Evolutionary conservation across 2,797 vertebrate species (phyloP).

Genomic region (Sphaeramia orbicularis): DNA sequence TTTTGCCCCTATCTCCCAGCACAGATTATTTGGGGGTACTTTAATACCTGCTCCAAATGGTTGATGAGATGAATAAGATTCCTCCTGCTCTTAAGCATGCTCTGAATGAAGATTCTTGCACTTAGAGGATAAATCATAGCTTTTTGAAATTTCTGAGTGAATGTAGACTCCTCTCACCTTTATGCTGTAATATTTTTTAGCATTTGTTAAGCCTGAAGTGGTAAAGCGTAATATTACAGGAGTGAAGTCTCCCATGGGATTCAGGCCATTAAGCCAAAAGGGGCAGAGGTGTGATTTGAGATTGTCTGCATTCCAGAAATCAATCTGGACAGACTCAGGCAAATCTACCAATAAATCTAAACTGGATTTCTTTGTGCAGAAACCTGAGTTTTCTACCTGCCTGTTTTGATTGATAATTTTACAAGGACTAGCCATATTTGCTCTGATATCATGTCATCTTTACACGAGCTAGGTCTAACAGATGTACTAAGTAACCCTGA

Average conservation of each 20-base stretch:
- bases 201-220: constrained; percentile 55
- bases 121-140: constrained; percentile 57
- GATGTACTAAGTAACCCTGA: constrained; percentile 13
- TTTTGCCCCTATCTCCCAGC: constrained; percentile 56
- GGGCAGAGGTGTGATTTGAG: constrained; percentile 57
- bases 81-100: constrained; percentile 55
- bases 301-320: constrained; percentile 57
- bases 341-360: constrained; percentile 31
- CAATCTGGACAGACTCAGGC: constrained; percentile 37
- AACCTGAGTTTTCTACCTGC: constrained; percentile 24
- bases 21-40: constrained; percentile 34
- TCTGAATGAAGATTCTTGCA: constrained; percentile 50
- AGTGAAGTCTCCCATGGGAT: constrained; percentile 54
- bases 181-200: constrained; percentile 54
- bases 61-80: constrained; percentile 65
- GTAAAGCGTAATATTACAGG: constrained; percentile 36
- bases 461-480: constrained; percentile 6
- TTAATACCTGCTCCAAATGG: constrained; percentile 73
- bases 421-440: constrained; percentile 16
- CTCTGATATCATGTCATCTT: constrained; percentile 15
- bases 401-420: constrained; percentile 8
- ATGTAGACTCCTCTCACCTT: constrained; percentile 52
- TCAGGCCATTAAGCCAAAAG: constrained; percentile 64
- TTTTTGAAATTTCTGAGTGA: constrained; percentile 46
- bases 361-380: constrained; percentile 54